Base-by-base conservation (phyloP, 2,113 vertebrate species). In the Oreochromis spilurus region DNA sequence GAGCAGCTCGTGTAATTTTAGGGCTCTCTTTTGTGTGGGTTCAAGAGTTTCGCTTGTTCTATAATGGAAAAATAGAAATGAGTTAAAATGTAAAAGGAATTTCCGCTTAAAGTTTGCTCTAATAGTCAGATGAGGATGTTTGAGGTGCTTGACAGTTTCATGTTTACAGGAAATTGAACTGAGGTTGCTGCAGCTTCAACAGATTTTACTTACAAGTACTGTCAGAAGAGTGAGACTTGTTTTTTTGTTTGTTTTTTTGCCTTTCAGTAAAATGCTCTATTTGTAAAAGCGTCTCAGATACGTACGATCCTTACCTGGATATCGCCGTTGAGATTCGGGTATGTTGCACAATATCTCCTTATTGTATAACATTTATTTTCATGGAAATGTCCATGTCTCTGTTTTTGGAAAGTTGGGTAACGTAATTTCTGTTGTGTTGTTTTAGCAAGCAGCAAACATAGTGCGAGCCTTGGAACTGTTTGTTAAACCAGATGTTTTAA, bases 281-380 rank as follows among this genome's bases (percentile, higher is more conserved):
- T 92, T 99, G 98, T 95, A 98, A 97, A 96, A 97, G 96, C 34
- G 97, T 98, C 83, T 99, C 98, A 0, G 98, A 99, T 91, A 99
- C 99, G 0, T 99, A 98, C 0, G 98, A 99, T 83, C 98, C 98
- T 16, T 99, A 96, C 90, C 91, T 99, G 97, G 99, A 99, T 65
- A 94, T 99, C 8, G 97, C 99, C 0, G 95, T 99, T 91, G 98
- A 99, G 94, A 98, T 99, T 19, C 95, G 97, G 97, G 98, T 99
- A 96, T 2, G 95, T 91, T n/a, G 7, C 6, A 79, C 36, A 21
- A 31, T 3, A 77, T 38, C 6, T 38, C 21, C 31, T 60, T 29
- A 48, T 75, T 29, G 5, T 26, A 48, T 29, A 29, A 45, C 24
- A 31, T 50, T 77, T 77, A 77, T 31, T 50, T 50, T 50, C 6